Evolutionary conservation across 64 coral and sea anemone genomes (phyloP).

Genomic region (Exaiptasia diaphana): DNA sequence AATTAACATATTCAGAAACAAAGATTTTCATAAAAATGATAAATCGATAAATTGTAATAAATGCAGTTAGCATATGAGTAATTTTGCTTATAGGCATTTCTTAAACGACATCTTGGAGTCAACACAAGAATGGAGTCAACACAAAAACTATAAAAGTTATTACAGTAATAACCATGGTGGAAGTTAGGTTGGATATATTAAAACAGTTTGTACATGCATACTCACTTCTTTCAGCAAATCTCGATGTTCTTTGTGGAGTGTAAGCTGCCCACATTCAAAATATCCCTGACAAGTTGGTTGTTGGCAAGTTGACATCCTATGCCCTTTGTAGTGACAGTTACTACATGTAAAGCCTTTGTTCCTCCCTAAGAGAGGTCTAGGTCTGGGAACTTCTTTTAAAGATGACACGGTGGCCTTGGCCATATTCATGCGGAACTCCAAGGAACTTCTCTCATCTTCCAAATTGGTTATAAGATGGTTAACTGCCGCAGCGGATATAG

Average conservation of each 20-base stretch:
- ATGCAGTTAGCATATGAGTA: no score
- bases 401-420: background rate
- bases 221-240: conserved; percentile 16
- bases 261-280: conserved; percentile 25
- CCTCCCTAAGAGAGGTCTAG: conserved; percentile 4
- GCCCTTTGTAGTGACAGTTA: conserved; percentile 20
- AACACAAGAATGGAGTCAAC: no score
- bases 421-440: conserved; percentile 3
- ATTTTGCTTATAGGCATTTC: no score
- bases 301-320: background rate
- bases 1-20: no score
- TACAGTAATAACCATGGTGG: background rate
- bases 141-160: background rate
- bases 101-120: no score
- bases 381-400: conserved; percentile 9
- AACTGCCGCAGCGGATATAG: background rate
- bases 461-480: conserved; percentile 5
- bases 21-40: no score
- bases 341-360: conserved; percentile 14
- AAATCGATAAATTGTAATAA: no score
- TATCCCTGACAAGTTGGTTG: conserved; percentile 5
- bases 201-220: background rate
- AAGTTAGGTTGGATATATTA: background rate
- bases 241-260: conserved; percentile 17
- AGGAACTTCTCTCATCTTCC: background rate